phyloP scores from a whole-genome alignment of 2,888 invertebrate species.

The Leucoma salicis region DNA sequence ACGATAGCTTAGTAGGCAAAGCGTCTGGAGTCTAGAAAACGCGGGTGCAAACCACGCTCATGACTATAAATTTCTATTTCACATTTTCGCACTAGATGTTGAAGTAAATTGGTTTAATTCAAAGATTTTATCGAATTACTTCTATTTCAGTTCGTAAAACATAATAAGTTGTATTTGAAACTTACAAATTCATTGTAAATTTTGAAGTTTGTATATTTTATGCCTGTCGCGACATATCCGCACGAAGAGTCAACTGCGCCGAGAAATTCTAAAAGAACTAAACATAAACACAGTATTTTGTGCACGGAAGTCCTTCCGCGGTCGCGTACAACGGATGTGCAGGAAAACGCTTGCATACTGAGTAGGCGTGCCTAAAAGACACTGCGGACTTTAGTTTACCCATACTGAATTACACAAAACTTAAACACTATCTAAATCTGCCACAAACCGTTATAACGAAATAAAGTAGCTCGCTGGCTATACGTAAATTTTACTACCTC shows the following conservation, averaged over 20 bases:
- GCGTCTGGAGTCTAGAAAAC: no score
- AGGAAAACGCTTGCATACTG: slow-evolving; percentile 81
- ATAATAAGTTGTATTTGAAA: no score
- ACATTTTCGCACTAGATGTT: no score
- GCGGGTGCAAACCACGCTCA: no score
- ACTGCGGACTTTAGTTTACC: slow-evolving; percentile 78
- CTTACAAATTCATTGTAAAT: slow-evolving; percentile 38
- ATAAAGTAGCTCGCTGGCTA: no score
- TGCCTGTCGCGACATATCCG: slow-evolving; percentile 67
- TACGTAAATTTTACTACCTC: no score
- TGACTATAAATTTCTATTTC: no score
- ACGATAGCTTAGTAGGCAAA: no score
- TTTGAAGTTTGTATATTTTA: slow-evolving; percentile 63
- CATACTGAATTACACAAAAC: slow-evolving; percentile 76
- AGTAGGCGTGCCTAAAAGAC: slow-evolving; percentile 81
- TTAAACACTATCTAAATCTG: slow-evolving; percentile 75
- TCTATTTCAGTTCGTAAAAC: no score
- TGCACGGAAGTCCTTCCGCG: slow-evolving; percentile 78
- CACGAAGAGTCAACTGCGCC: slow-evolving; percentile 74
- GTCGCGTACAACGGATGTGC: slow-evolving; percentile 78
- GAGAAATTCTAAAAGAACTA: slow-evolving; percentile 76
- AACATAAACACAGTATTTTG: slow-evolving; percentile 78
- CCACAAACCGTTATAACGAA: slow-evolving; percentile 62
- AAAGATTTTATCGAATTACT: no score
- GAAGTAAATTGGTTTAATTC: no score